Evolutionary conservation across 2,113 vertebrate species (phyloP).

Genomic region (Oceanites oceanicus): DNA sequence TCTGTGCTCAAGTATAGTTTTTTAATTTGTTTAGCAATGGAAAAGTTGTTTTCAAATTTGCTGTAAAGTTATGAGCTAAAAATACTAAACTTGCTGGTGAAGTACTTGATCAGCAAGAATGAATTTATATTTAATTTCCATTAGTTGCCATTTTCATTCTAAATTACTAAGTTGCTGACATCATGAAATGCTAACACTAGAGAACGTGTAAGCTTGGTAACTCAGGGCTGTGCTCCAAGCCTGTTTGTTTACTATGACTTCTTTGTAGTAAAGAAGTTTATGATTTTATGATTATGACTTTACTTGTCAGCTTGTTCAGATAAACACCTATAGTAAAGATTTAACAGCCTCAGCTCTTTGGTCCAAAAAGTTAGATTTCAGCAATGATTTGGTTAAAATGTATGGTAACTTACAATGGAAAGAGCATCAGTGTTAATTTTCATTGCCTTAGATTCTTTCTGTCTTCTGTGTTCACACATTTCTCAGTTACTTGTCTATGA

Average conservation of each 20-base stretch:
- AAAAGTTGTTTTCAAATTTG: background rate
- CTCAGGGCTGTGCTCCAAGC: background rate
- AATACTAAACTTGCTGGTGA: background rate
- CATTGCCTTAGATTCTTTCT: background rate
- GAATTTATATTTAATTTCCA: constrained; percentile 1
- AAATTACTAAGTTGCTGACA: background rate
- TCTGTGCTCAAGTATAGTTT: background rate
- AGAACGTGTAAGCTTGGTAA: background rate
- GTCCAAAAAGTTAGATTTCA: background rate
- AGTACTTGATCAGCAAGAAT: constrained; percentile 10
- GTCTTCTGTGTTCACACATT: background rate
- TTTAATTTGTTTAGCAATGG: background rate
- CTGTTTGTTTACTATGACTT: constrained; percentile 19
- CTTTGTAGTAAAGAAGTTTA: background rate
- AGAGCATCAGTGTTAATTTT: background rate
- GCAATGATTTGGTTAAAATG: background rate
- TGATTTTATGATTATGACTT: background rate
- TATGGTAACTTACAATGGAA: background rate
- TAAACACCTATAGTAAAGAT: background rate
- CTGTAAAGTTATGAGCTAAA: background rate
- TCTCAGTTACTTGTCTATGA: background rate
- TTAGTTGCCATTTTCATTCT: constrained; percentile 19
- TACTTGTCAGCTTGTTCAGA: background rate
- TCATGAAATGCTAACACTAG: background rate
- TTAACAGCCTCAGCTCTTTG: background rate